Base-by-base conservation (phyloP, 1,140 invertebrate genomes). In the Chrysomallon squamiferum region DNA sequence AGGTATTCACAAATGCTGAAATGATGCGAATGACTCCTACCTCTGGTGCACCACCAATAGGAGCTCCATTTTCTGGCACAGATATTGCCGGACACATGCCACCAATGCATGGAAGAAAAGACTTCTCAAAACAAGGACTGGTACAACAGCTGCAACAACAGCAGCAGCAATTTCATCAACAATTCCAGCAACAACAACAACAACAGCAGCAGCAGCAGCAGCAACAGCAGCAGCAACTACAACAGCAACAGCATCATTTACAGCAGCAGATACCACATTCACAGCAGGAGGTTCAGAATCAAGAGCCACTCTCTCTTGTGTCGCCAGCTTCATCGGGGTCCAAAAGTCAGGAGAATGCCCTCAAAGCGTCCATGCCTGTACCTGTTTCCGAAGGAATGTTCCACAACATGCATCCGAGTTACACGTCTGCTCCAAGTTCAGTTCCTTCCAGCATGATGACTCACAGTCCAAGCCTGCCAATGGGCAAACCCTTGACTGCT, bases 121-220 rank as follows among this genome's bases (percentile, higher is more conserved):
- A 38, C 35, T n/a, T n/a, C n/a, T n/a, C n/a, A n/a, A n/a, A n/a
- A n/a, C n/a, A n/a, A n/a, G n/a, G n/a, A n/a, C 35, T 38, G 6
- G 15, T 7, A 38, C 35, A 5, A 38, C 6, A 5, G 15, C 54
- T 22, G 20, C 61, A 41, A 50, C 60, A 45, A n/a, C 45, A 38
- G 49, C 45, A n/a, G 59, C 66, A 38, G 49, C 61, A 35, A 43
- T 33, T 33, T 62, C 65, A 47, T 59, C 41, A 52, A 29, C 63
- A 63, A 32, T 62, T 32, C 15, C 70, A 49, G 43, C 69, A 65
- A 45, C 62, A 59, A 13, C 59, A 56, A 25, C 59, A 43, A 43
- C 68, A 41, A 15, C 63, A 71, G 22, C 35, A 38, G 5, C 6
- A 5, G 5, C 35, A 38, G 35, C 35, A 38, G 35, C 35, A 38